Evolutionary conservation across 2,113 vertebrate genomes (phyloP).

Genomic region (Micronycteris hirsuta): DNA sequence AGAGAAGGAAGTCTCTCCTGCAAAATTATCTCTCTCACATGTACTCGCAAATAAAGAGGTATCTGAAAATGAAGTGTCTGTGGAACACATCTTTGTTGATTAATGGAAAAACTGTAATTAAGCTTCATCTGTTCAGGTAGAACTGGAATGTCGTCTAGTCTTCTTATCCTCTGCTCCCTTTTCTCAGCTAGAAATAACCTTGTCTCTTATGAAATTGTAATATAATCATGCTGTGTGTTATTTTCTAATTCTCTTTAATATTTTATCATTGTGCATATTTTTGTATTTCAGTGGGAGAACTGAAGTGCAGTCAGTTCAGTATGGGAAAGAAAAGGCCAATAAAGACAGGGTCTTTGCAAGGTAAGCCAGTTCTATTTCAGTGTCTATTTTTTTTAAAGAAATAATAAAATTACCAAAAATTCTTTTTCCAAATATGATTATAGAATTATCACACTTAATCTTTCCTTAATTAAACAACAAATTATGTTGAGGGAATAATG

Average conservation of each 20-base stretch:
- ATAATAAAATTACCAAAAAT: not conserved
- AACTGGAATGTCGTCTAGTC: not conserved
- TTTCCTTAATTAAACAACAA: not conserved
- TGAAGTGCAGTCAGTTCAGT: conserved; percentile 98
- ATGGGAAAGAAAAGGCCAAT: conserved; percentile 98
- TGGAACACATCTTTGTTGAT: not conserved
- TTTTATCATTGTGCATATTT: conserved; percentile 60
- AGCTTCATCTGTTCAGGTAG: not conserved
- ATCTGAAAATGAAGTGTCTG: not conserved
- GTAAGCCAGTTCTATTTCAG: conserved; percentile 79
- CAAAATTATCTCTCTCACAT: not conserved
- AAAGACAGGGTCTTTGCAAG: conserved; percentile 97
- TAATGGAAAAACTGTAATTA: not conserved
- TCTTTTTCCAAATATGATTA: not conserved
- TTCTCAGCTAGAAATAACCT: not conserved
- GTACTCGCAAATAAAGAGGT: not conserved
- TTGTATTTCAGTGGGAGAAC: conserved; percentile 92
- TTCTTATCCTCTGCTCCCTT: not conserved
- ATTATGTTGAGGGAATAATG: not conserved
- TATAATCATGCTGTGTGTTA: conserved; percentile 1
- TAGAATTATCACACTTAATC: not conserved
- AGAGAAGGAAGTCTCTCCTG: not conserved
- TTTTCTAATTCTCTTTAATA: conserved; percentile 31
- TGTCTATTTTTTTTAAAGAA: not conserved
- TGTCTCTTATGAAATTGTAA: conserved; percentile 1